Conservation (phyloP, 2,113 vertebrate genomes). For the Percina caprodes region DNA sequence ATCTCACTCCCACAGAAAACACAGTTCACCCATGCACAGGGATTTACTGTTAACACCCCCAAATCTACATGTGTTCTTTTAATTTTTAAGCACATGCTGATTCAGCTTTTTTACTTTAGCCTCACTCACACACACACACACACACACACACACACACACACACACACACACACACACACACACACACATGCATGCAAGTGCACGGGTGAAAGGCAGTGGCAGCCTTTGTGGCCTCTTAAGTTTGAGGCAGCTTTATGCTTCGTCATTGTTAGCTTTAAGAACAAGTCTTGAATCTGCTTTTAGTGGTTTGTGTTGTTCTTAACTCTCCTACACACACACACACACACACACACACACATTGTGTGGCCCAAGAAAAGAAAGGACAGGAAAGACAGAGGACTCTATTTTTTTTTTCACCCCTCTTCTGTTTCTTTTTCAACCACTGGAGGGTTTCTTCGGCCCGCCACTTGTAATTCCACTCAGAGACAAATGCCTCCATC, state of each 20-base stretch:
- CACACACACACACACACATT: not conserved
- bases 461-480: constrained; percentile 82
- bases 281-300: constrained; percentile 8
- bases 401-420: constrained; percentile 34
- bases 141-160: not conserved
- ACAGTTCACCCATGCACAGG: constrained; percentile 6
- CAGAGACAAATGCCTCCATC: constrained; percentile 78
- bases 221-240: not conserved
- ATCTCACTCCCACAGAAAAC: constrained; percentile 54
- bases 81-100: not conserved
- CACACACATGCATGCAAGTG: not conserved
- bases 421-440: constrained; percentile 59
- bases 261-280: constrained; percentile 17
- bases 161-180: not conserved
- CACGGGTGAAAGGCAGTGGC: not conserved
- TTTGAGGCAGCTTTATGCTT: not conserved
- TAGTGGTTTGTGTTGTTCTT: constrained; percentile 1
- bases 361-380: constrained; percentile 30
- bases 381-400: constrained; percentile 61
- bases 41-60: constrained; percentile 32
- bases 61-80: not conserved
- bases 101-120: not conserved
- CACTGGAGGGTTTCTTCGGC: constrained; percentile 73
- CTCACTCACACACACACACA: not conserved
- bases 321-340: not conserved